A percentile compares a stretch with the other conserved stretches of the same genome.
Evolutionary conservation across 2,113 vertebrate genomes (phyloP).

Genomic region (Prunella fulvescens): DNA sequence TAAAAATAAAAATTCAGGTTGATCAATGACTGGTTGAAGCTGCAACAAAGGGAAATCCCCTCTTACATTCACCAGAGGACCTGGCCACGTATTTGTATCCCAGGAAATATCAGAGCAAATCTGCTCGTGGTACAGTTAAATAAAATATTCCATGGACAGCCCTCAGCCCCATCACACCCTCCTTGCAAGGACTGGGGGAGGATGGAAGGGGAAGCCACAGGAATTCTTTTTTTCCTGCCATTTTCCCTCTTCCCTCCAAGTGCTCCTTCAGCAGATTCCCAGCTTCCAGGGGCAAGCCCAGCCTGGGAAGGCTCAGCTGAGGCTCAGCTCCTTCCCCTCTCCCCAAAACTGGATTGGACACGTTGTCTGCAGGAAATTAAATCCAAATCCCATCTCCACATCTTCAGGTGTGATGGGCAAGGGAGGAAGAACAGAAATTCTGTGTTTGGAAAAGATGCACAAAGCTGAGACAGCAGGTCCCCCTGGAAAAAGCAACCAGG

Average conservation of each 20-base stretch:
- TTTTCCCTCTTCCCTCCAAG: not conserved
- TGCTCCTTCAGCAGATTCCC: accelerated
- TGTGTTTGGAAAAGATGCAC: not conserved
- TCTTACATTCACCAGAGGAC: too few species aligned
- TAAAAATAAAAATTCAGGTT: too few species aligned
- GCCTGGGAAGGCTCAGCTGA: not conserved
- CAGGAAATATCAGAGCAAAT: too few species aligned
- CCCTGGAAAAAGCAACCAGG: not conserved
- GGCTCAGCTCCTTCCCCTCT: not conserved
- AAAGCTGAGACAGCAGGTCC: not conserved
- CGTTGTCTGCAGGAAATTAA: accelerated
- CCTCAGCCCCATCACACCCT: not conserved
- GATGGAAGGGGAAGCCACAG: not conserved
- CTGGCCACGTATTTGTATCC: too few species aligned
- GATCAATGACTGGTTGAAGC: too few species aligned
- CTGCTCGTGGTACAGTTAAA: not conserved
- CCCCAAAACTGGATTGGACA: too few species aligned
- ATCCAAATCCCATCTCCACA: not conserved
- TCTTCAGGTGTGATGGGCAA: accelerated
- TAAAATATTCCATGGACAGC: not conserved
- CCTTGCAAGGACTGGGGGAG: not conserved
- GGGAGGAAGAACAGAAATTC: not conserved
- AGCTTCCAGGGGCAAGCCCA: not conserved
- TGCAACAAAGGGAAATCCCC: too few species aligned
- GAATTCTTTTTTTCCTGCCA: not conserved